Conservation (phyloP, 2,888 invertebrate species). For the Calameuta idolon region DNA sequence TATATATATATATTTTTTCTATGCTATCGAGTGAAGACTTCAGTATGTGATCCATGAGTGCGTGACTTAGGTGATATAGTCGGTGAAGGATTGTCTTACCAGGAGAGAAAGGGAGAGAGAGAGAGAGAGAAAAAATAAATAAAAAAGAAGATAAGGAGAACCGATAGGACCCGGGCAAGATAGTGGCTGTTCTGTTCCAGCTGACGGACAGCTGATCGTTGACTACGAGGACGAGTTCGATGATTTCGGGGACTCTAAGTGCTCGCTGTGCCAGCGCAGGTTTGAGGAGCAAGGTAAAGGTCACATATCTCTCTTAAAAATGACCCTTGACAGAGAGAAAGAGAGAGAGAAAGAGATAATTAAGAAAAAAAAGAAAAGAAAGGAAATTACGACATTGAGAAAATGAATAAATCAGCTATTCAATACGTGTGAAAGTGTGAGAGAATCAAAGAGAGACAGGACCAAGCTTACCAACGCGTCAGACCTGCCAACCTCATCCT, state of each 20-base stretch:
- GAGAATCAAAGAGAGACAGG: slow-evolving; percentile 51
- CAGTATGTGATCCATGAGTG: neutral
- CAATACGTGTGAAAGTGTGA: slow-evolving; percentile 13
- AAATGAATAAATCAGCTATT: neutral
- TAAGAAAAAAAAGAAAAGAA: slow-evolving; percentile 7
- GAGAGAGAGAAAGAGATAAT: slow-evolving; percentile 6
- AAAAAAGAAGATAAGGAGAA: slow-evolving; percentile 28
- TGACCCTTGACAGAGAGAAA: slow-evolving; percentile 13
- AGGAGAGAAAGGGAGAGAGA: slow-evolving; percentile 22
- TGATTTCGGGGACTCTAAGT: slow-evolving; percentile 72
- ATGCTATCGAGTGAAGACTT: neutral
- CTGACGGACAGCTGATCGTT: slow-evolving; percentile 75
- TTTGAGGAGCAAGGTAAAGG: slow-evolving; percentile 82
- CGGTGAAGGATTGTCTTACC: neutral
- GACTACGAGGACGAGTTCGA: slow-evolving; percentile 72
- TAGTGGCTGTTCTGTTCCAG: slow-evolving; percentile 72
- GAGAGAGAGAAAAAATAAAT: slow-evolving; percentile 24
- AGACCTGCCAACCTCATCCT: slow-evolving; percentile 26
- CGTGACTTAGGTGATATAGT: neutral
- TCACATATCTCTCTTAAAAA: slow-evolving; percentile 24
- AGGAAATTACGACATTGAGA: slow-evolving; percentile 3
- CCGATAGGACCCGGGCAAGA: slow-evolving; percentile 52
- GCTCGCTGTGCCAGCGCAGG: slow-evolving; percentile 82
- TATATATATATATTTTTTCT: neutral
- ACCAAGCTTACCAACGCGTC: slow-evolving; percentile 60